Evolutionary conservation across 2,797 vertebrate species (phyloP).

Genomic region (Pristis pectinata): DNA sequence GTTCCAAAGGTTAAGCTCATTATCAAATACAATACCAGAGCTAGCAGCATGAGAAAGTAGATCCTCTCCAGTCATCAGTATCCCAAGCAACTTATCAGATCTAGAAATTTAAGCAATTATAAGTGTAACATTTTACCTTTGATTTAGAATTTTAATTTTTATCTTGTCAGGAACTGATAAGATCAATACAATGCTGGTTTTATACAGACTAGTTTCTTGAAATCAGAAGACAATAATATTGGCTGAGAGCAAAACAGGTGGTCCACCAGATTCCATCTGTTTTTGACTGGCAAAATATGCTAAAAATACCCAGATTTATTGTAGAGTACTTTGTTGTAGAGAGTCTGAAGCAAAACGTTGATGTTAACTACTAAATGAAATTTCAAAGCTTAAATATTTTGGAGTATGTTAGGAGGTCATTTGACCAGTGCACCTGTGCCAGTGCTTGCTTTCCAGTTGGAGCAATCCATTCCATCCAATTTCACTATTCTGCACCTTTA

Average conservation of each 20-base stretch:
- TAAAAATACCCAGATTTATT: background rate
- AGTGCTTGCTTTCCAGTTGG: background rate
- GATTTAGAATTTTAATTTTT: too few relatives aligned
- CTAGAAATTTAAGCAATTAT: background rate
- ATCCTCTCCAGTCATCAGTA: background rate
- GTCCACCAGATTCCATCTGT: too few relatives aligned
- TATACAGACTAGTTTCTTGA: background rate
- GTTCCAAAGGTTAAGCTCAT: background rate
- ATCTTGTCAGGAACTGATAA: background rate
- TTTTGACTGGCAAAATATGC: background rate
- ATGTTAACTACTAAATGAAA: background rate
- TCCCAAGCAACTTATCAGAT: background rate
- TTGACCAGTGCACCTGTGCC: background rate
- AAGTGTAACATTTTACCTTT: background rate
- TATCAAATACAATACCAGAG: background rate
- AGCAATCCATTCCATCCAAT: background rate
- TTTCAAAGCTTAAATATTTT: background rate
- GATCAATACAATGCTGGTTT: background rate
- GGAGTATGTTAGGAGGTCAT: background rate
- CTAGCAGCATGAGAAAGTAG: background rate
- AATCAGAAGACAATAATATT: background rate
- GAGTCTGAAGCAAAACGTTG: background rate
- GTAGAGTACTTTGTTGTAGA: background rate
- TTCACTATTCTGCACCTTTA: background rate
- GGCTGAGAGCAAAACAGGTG: background rate